Percentiles rank a stretch among this genome's conserved stretches.
phyloP scores from a whole-genome alignment of 1,140 invertebrate genomes.

The Diachasmimorpha longicaudata region DNA sequence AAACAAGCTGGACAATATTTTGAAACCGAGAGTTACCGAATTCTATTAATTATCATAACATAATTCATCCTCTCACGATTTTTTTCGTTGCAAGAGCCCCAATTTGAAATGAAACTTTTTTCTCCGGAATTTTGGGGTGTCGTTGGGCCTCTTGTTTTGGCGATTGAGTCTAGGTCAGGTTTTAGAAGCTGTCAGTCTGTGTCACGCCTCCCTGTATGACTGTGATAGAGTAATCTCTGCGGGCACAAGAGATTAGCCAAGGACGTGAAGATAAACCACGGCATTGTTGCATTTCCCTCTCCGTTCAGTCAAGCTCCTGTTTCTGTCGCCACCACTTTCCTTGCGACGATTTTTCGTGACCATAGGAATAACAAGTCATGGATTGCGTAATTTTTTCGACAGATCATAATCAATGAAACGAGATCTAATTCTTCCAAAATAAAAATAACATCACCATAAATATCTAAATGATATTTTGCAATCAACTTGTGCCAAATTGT shows the following conservation, averaged over 20 bases:
- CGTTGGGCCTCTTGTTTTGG: neutral
- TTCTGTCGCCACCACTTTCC: neutral
- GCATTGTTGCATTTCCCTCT: slow-evolving; percentile 37
- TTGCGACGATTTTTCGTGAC: neutral
- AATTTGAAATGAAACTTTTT: no score
- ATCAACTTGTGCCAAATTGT: no score
- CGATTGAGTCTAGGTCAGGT: neutral
- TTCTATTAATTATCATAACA: no score
- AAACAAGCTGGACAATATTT: no score
- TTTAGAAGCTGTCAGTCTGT: neutral
- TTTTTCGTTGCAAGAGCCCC: no score
- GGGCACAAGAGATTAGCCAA: slow-evolving; percentile 57
- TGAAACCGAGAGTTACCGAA: no score
- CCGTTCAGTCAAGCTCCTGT: neutral
- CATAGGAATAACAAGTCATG: neutral
- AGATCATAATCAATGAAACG: no score
- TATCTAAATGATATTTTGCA: no score
- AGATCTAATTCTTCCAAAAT: no score
- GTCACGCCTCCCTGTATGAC: neutral
- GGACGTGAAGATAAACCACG: slow-evolving; percentile 59
- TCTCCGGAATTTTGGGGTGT: neutral
- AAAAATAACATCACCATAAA: no score
- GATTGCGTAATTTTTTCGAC: neutral
- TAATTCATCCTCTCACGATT: no score
- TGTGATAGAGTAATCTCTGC: slow-evolving; percentile 54